Evolutionary conservation across 2,797 vertebrate genomes (phyloP), one percentile per base, ranked within the genome.

Genomic region (Arctocebus calabarensis): DNA sequence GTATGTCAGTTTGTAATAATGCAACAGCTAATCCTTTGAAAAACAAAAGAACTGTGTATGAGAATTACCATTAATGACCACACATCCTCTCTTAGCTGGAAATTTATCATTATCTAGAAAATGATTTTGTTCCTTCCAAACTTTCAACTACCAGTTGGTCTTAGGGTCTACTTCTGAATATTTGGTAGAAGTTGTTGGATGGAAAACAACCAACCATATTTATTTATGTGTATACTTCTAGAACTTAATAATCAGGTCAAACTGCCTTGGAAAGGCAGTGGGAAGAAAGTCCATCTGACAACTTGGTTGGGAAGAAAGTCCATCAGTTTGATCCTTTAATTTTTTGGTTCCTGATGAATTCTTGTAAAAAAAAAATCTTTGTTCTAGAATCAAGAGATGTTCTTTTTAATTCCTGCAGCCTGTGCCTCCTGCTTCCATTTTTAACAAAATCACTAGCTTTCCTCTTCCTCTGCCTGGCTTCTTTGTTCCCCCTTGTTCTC

Each of bases 311-410:
- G 29, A 70, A 73, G 7, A 74, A 93, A 93, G 40, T 89, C 55
- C 34, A 55, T 86, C 45, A 78, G 81, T 71, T 66, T 68, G 27
- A 45, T 75, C 16, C 13, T 66, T 40, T 40, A 52, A 12, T 48
- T 81, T 61, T 83, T 83, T 94, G 88, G 7, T 84, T 81, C 25
- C 17, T 74, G 78, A 55, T 29, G 68, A 73, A 77, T 77, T 95
- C 96, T 62, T 88, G 3, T 45, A 95, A 90, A 66, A 95, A 95
- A 45, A 90, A 66, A 95, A 95, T n/a, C 23, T 96, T 88, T 88
- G 40, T 84, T 87, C 55, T 93, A 79, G 52, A 81, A 81, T 45
- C 88, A 93, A n/a, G 45, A 83, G 32, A 73, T 34, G 2, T 57
- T 94, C 62, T 97, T 90, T 79, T 34, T 86, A 94, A 48, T 88